Percentiles rank a stretch among this genome's conserved stretches.
These are phyloP conservation scores for Tamias sibiricus DNA, from an alignment of 2,113 vertebrate species.

Conservation along the genomic window DNA sequence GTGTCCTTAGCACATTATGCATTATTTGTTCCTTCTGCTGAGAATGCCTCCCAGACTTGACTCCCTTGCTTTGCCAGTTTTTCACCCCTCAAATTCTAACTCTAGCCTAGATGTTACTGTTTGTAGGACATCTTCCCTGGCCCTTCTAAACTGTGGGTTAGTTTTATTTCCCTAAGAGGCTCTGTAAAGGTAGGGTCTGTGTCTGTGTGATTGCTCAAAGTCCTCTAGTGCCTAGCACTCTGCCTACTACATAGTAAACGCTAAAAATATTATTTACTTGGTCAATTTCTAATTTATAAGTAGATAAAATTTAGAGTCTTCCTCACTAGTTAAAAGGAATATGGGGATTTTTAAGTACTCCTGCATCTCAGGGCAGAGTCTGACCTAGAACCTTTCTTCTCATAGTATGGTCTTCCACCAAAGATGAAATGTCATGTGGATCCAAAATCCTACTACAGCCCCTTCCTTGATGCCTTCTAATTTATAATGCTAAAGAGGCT, in stretches of 20 bases:
- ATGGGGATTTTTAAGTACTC: background rate
- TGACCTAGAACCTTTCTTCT: background rate
- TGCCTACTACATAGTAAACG: background rate
- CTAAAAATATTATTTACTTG: background rate
- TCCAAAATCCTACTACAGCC: background rate
- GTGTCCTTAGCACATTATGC: background rate
- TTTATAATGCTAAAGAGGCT: background rate
- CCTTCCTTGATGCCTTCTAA: background rate
- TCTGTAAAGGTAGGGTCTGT: background rate
- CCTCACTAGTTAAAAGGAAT: background rate
- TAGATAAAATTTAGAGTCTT: background rate
- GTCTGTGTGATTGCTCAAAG: background rate
- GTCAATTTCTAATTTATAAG: background rate
- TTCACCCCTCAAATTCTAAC: background rate
- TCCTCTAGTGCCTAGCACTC: background rate
- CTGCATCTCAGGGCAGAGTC: background rate
- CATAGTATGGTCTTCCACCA: background rate
- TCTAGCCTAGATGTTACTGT: background rate
- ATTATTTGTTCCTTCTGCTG: background rate
- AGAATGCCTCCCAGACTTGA: background rate
- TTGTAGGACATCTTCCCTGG: background rate
- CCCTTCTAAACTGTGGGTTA: background rate
- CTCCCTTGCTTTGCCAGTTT: background rate
- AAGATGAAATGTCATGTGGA: background rate
- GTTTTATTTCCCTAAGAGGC: background rate